Conservation (phyloP, 1,140 invertebrate species). For the Eriocheir sinensis region DNA sequence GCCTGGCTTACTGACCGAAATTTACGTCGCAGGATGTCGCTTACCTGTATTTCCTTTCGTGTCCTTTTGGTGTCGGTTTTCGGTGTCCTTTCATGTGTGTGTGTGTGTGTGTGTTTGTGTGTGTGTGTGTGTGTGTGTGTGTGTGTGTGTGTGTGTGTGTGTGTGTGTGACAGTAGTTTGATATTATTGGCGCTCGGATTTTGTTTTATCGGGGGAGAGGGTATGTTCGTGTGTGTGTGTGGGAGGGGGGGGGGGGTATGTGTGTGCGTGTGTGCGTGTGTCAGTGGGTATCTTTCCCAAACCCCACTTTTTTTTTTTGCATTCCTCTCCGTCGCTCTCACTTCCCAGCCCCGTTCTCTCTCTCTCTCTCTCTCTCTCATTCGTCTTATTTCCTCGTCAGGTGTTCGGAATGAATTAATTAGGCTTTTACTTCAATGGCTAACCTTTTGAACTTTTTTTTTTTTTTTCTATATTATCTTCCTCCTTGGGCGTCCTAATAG, state of each 20-base stretch:
- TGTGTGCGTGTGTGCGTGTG: conserved; percentile 59
- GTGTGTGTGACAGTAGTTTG: conserved; percentile 27
- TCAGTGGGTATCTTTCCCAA: background rate
- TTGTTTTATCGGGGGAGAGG: no score
- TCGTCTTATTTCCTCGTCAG: background rate
- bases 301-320: background rate
- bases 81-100: background rate
- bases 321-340: background rate
- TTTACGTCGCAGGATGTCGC: no score
- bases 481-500: background rate
- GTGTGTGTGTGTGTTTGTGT: background rate
- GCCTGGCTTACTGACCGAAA: no score
- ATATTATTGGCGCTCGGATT: no score
- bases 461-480: no score
- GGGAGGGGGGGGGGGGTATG: background rate
- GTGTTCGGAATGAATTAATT: no score
- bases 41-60: no score
- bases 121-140: conserved; percentile 55
- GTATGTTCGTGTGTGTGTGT: conserved; percentile 38
- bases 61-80: background rate
- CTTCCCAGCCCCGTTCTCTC: background rate
- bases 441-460: no score
- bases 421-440: no score
- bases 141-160: conserved; percentile 47
- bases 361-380: background rate